Evolutionary conservation across 2,113 vertebrate genomes (phyloP).

Genomic region (Copsychus sechellarum): DNA sequence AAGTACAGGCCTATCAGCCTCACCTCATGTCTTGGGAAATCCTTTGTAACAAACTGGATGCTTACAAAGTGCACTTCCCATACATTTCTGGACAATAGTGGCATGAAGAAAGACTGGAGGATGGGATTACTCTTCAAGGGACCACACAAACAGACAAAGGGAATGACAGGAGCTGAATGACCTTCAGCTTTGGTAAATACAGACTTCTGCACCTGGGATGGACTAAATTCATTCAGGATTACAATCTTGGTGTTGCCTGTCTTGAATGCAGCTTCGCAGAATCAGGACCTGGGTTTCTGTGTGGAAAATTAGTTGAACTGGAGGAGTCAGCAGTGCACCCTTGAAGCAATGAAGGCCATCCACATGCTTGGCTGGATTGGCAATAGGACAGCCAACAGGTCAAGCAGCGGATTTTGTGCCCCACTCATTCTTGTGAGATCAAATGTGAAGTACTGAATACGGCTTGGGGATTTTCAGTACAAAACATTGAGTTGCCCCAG

Average conservation of each 20-base stretch:
- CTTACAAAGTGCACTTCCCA: neutral
- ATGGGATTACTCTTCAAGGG: rapidly evolving
- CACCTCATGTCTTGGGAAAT: neutral
- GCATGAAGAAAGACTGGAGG: neutral
- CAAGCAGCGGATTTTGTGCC: neutral
- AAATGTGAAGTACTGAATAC: neutral
- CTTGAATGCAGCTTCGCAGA: neutral
- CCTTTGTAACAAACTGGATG: neutral
- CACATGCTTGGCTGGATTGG: neutral
- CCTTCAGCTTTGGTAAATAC: neutral
- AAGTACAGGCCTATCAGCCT: neutral
- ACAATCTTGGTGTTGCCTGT: neutral
- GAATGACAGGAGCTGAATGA: neutral
- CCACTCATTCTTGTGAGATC: neutral
- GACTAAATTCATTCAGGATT: neutral
- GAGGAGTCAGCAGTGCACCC: neutral
- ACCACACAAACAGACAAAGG: neutral
- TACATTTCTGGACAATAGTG: rapidly evolving
- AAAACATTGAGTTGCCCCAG: neutral
- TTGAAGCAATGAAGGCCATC: neutral
- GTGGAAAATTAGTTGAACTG: neutral
- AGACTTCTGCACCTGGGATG: neutral
- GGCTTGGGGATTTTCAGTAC: neutral
- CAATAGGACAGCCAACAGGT: neutral
- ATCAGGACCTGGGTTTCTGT: neutral